These are phyloP conservation scores for Oophaga sylvatica DNA, from an alignment of 2,797 vertebrate genomes.

Conservation along the genomic window DNA sequence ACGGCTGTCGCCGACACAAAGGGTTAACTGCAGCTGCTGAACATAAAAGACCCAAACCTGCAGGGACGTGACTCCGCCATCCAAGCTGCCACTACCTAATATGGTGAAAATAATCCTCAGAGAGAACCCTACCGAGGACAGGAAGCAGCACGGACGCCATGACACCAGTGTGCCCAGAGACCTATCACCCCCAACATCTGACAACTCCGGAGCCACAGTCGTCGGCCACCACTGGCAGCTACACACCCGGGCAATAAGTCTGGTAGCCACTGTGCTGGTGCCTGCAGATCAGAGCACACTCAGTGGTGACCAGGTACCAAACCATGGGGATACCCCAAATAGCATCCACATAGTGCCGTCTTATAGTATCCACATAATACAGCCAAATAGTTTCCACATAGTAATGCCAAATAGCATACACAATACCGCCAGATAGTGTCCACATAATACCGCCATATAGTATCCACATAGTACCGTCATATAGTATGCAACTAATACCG, in stretches of 20 bases:
- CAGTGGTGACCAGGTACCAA: no score
- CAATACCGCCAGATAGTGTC: no score
- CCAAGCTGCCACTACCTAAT: conserved; percentile 3
- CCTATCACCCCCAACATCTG: neutral
- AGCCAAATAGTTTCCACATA: no score
- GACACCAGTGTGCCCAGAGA: neutral
- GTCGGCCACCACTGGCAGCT: neutral
- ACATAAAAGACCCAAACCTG: conserved; percentile 25
- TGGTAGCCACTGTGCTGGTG: no score
- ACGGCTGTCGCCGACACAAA: no score
- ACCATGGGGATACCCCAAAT: neutral
- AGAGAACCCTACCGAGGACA: neutral
- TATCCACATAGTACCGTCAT: no score
- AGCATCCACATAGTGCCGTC: neutral
- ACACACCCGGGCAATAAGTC: no score
- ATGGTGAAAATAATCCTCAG: neutral
- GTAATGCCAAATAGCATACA: no score
- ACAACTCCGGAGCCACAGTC: neutral
- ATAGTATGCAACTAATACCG: no score
- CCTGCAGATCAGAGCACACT: no score
- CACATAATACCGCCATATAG: no score
- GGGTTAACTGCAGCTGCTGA: neutral
- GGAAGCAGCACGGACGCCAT: neutral
- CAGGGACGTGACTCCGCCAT: neutral
- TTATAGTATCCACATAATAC: no score